Evolutionary conservation across 2,113 vertebrate species (phyloP), one percentile per base, ranked within the genome.

Genomic region (Opisthocomus hoazin): DNA sequence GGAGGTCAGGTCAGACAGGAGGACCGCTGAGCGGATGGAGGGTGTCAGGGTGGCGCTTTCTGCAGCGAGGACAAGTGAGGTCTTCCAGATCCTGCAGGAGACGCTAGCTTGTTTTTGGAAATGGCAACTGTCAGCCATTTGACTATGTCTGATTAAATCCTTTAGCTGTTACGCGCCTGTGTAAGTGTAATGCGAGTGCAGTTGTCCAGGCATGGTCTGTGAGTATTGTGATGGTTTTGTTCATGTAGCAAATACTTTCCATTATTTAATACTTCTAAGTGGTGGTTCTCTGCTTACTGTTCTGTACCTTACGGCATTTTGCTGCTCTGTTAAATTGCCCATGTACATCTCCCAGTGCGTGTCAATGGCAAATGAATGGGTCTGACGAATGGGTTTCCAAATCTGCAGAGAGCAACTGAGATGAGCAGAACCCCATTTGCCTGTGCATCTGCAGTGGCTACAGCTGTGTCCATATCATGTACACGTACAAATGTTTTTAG

Each of bases 401-500:
- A 91, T 61, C 27, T 89, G 30, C 23, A 39, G 84, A 73, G 30
- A 64, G 22, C 21, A 65, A 9, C n/a, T 16, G 60, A 68, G 69
- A 46, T n/a, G 69, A 92, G 30, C 60, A 84, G 34, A 66, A 41
- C 16, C 24, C 24, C 5, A 5, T 66, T 57, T 89, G 34, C 36
- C 63, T 71, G 58, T 17, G 6, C 19, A 7, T 26, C 41, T 81
- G 68, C 29, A 53, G 76, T 41, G 46, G 60, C 71, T 89, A 5
- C 26, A 29, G 51, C 37, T 2, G 3, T 23, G 20, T 18, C 61
- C 5, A 1, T 48, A 29, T 45, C 5, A 0, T 24, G 46, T 71
- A 5, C 12, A 1, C 0, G 1, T 68, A 56, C 39, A n/a, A 43
- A 71, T 4, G 5, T 20, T 89, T 77, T 87, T 20, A 54, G n/a